phyloP scores from a whole-genome alignment of 2,888 invertebrate species.

The Ganaspis brasiliensis region DNA sequence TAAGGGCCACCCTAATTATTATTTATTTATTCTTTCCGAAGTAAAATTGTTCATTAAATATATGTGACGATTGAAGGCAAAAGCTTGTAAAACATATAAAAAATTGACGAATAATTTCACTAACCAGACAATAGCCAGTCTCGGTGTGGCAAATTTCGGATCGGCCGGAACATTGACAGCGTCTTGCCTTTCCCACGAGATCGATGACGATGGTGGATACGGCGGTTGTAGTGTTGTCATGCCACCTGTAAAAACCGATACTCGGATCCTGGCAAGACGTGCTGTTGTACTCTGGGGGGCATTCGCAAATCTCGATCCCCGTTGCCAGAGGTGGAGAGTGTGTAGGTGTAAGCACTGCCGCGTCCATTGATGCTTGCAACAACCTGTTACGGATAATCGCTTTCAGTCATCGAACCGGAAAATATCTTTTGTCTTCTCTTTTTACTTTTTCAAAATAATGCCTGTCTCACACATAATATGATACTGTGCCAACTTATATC shows the following conservation, averaged over 20 bases:
- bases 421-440: background rate
- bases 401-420: constrained; percentile 36
- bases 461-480: background rate
- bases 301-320: constrained; percentile 93
- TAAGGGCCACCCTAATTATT: no score
- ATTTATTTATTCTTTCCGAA: no score
- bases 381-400: constrained; percentile 81
- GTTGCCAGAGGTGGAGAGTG: constrained; percentile 86
- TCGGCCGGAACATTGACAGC: constrained; percentile 91
- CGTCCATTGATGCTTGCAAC: constrained; percentile 91
- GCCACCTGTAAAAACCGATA: constrained; percentile 90
- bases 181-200: constrained; percentile 89
- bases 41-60: no score
- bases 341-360: constrained; percentile 87
- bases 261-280: constrained; percentile 95
- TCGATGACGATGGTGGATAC: constrained; percentile 89
- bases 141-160: constrained; percentile 90
- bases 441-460: background rate
- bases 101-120: no score
- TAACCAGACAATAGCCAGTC: constrained; percentile 92
- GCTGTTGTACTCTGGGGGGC: constrained; percentile 90
- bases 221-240: constrained; percentile 82
- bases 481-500: background rate
- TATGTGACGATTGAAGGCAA: no score
- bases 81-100: no score